Percentiles rank a stretch among this genome's conserved stretches.
These are phyloP conservation scores for Ormia ochracea DNA, from an alignment of 2,888 invertebrate species.

Conservation along the genomic window DNA sequence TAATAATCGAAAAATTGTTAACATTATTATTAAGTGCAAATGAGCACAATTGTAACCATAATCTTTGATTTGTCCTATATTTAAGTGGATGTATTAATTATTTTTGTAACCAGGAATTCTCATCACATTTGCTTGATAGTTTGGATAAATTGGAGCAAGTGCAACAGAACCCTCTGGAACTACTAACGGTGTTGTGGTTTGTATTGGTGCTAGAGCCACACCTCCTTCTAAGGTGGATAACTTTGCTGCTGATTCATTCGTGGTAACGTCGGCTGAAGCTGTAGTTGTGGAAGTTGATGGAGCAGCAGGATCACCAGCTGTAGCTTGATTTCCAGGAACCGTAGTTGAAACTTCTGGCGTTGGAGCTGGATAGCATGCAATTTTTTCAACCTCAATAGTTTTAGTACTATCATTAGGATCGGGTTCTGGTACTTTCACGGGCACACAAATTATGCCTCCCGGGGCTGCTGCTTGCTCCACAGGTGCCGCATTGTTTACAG, in stretches of 20 bases:
- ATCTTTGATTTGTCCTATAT: constrained; percentile 66
- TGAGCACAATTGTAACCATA: constrained; percentile 55
- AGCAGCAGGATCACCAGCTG: background rate
- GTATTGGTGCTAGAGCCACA: constrained; percentile 66
- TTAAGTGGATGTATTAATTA: constrained; percentile 63
- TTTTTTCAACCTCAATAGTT: constrained; percentile 72
- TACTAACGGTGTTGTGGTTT: constrained; percentile 67
- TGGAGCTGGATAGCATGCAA: constrained; percentile 74
- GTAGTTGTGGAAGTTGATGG: constrained; percentile 4
- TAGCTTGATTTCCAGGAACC: constrained; percentile 13
- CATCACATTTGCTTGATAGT: constrained; percentile 68
- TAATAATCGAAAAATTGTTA: constrained; percentile 68
- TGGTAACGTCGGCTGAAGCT: constrained; percentile 43
- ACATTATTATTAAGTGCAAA: constrained; percentile 63
- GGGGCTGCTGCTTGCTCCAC: constrained; percentile 60
- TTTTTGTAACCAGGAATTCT: constrained; percentile 68
- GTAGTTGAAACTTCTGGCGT: constrained; percentile 65
- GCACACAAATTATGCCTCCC: constrained; percentile 73
- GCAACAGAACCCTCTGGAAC: constrained; percentile 66
- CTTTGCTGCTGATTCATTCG: constrained; percentile 25
- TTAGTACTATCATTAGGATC: constrained; percentile 74
- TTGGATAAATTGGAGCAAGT: constrained; percentile 65
- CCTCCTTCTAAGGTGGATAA: constrained; percentile 37
- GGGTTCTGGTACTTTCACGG: constrained; percentile 72
- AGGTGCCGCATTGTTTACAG: background rate